Conservation (phyloP, 2,888 invertebrate genomes). For the Desoria tigrina region DNA sequence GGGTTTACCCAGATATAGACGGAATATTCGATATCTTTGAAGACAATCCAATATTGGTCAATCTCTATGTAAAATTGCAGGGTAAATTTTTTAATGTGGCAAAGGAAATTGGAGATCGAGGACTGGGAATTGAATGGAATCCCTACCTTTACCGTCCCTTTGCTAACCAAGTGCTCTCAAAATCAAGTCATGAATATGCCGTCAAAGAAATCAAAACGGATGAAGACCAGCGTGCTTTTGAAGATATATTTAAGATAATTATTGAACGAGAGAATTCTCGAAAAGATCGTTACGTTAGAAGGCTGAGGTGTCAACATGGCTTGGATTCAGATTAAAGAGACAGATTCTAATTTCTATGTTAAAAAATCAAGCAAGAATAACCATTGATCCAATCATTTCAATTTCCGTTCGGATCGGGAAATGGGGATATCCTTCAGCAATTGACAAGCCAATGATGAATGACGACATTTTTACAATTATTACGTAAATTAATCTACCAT, state of each 20-base stretch:
- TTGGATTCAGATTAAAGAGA: not conserved
- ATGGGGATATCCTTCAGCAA: too few species aligned
- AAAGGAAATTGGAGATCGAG: slow-evolving; percentile 26
- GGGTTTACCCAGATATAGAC: slow-evolving; percentile 3
- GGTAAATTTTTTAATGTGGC: slow-evolving; percentile 26
- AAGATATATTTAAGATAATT: not conserved
- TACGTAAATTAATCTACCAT: too few species aligned
- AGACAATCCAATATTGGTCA: slow-evolving; percentile 18
- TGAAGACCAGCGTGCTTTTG: not conserved
- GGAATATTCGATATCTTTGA: slow-evolving; percentile 6
- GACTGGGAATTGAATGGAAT: slow-evolving; percentile 37
- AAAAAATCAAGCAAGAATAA: too few species aligned
- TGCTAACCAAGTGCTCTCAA: slow-evolving; percentile 23
- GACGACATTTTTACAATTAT: too few species aligned
- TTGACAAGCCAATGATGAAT: too few species aligned
- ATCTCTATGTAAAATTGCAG: slow-evolving; percentile 23
- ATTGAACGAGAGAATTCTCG: slow-evolving; percentile 19
- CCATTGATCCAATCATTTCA: too few species aligned
- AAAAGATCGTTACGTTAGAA: not conserved
- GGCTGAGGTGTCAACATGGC: slow-evolving; percentile 3
- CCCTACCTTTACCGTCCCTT: slow-evolving; percentile 16
- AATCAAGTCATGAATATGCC: slow-evolving; percentile 4
- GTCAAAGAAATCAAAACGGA: not conserved
- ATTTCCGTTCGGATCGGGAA: too few species aligned
- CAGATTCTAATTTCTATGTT: too few species aligned